phyloP scores from a whole-genome alignment of 2,113 vertebrate genomes.

The Eublepharis macularius region DNA sequence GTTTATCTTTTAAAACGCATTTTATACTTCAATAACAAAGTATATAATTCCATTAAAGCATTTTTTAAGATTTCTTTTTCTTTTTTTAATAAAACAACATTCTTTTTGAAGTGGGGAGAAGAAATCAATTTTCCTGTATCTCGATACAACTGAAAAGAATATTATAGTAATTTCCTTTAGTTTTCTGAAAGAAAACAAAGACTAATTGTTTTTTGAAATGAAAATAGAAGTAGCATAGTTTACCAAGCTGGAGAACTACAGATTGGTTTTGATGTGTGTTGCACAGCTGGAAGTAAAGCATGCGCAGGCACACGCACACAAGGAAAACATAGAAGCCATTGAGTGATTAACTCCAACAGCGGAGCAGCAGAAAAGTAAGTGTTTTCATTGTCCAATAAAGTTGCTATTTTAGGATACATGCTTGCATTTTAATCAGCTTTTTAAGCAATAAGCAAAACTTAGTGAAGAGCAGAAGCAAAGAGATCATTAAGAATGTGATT shows the following conservation, averaged over 20 bases:
- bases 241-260: constrained; percentile 64
- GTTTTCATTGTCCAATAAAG: constrained; percentile 67
- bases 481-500: constrained; percentile 64
- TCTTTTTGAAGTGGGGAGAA: constrained; percentile 23
- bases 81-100: constrained; percentile 43
- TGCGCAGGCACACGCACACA: constrained; percentile 34
- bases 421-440: constrained; percentile 71
- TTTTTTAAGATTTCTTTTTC: not conserved
- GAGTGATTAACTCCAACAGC: constrained; percentile 65
- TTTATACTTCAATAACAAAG: constrained; percentile 49
- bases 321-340: constrained; percentile 46
- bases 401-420: constrained; percentile 70
- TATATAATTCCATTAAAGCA: constrained; percentile 40
- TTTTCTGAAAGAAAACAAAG: constrained; percentile 55
- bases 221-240: constrained; percentile 66
- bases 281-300: constrained; percentile 71
- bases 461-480: constrained; percentile 41
- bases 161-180: constrained; percentile 53
- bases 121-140: constrained; percentile 61
- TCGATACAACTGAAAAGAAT: constrained; percentile 42
- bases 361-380: constrained; percentile 58
- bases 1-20: constrained; percentile 48
- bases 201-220: constrained; percentile 66
- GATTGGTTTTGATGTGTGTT: constrained; percentile 65
- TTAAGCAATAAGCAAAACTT: constrained; percentile 64